Conservation (phyloP, 2,113 vertebrate species). For the Bubo scandiacus region DNA sequence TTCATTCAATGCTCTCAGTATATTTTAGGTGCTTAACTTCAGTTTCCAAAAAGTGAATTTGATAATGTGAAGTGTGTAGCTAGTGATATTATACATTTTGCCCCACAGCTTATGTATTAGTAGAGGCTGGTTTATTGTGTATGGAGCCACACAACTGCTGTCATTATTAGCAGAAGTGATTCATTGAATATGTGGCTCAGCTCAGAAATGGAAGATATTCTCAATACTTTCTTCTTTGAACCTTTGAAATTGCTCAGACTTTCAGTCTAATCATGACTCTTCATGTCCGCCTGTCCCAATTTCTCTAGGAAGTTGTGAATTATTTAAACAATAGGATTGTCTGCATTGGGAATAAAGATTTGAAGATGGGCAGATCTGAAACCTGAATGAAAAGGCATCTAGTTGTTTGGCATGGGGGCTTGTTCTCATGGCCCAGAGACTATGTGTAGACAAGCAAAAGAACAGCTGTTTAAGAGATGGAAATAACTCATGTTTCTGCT, state of each 20-base stretch:
- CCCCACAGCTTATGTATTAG: not conserved
- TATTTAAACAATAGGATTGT: not conserved
- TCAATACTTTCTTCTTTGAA: not conserved
- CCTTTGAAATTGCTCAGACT: not conserved
- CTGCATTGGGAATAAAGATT: not conserved
- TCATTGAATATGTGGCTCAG: not conserved
- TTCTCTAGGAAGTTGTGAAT: not conserved
- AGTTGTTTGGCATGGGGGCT: not conserved
- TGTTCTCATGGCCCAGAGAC: not conserved
- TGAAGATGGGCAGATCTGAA: not conserved
- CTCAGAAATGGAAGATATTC: not conserved
- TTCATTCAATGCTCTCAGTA: not conserved
- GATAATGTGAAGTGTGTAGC: not conserved
- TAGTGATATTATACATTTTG: not conserved
- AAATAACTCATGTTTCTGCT: not conserved
- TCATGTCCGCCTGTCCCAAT: not conserved
- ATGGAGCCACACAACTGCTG: not conserved
- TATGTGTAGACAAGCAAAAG: not conserved
- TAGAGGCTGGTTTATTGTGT: not conserved
- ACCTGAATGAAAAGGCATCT: not conserved
- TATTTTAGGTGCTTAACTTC: not conserved
- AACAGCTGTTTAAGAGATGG: not conserved
- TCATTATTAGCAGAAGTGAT: not conserved
- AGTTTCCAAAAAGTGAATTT: not conserved
- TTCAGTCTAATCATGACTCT: not conserved